Evolutionary conservation across 2,113 vertebrate genomes (phyloP).

Genomic region (Megaceryle maxima): DNA sequence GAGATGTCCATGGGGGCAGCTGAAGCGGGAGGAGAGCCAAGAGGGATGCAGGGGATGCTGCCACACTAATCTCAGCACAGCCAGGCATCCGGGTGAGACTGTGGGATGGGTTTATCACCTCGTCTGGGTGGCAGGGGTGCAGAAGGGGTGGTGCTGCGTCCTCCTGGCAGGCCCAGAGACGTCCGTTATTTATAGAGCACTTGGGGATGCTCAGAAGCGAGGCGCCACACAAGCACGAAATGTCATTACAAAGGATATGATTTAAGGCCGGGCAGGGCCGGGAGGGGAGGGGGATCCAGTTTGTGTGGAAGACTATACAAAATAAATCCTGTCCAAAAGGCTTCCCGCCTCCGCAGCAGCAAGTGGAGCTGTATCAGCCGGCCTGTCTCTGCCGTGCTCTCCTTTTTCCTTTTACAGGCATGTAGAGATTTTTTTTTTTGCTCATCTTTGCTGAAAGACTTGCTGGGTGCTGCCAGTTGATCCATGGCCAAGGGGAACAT

Average conservation of each 20-base stretch:
- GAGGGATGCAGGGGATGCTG: neutral
- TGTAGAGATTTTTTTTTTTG: neutral
- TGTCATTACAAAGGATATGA: conserved; percentile 70
- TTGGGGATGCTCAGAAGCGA: conserved; percentile 46
- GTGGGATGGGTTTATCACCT: neutral
- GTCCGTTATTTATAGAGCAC: conserved; percentile 44
- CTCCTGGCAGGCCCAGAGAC: neutral
- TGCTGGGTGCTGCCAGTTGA: conserved; percentile 26
- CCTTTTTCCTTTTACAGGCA: conserved; percentile 71
- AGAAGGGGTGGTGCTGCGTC: neutral
- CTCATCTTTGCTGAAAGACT: conserved; percentile 38
- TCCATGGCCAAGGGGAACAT: conserved; percentile 12
- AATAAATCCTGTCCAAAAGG: conserved; percentile 59
- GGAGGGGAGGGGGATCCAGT: conserved; percentile 52
- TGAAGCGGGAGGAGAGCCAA: neutral
- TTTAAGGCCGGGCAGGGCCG: conserved; percentile 40
- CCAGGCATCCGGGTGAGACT: neutral
- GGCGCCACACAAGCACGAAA: conserved; percentile 62
- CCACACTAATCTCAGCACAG: rapidly evolving
- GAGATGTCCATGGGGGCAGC: neutral
- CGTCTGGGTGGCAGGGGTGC: neutral
- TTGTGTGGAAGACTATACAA: conserved; percentile 58
- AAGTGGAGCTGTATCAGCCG: neutral
- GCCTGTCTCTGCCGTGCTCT: conserved; percentile 7
- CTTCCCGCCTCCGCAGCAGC: conserved; percentile 43